Conservation (phyloP, 2,888 invertebrate species). For the Hyles lineata region DNA sequence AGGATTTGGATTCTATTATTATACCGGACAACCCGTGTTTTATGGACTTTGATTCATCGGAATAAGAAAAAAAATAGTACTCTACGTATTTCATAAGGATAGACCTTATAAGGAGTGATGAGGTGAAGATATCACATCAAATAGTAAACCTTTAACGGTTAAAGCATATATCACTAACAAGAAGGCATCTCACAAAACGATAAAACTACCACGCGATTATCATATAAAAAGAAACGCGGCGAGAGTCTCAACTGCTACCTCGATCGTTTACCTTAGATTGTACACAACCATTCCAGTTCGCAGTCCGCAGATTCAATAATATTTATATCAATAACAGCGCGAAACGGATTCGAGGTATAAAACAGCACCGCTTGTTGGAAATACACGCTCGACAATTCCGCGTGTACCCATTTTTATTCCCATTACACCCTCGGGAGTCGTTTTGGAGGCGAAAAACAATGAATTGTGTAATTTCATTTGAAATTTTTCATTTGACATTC, state of each 20-base stretch:
- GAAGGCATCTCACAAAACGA: neutral
- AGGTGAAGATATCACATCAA: neutral
- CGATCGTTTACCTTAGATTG: slow-evolving; percentile 11
- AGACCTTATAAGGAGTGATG: neutral
- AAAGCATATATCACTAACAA: neutral
- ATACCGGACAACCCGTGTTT: no score
- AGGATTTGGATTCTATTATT: no score
- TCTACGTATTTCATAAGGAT: no score
- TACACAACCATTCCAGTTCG: slow-evolving; percentile 12
- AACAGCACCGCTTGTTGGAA: slow-evolving; percentile 25
- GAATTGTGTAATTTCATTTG: slow-evolving; percentile 64
- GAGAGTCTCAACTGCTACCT: slow-evolving; percentile 1
- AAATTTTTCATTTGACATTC: slow-evolving; percentile 66
- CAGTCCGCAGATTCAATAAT: slow-evolving; percentile 23
- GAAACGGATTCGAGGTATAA: slow-evolving; percentile 31
- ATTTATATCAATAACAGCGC: slow-evolving; percentile 31
- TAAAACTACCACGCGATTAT: slow-evolving; percentile 1
- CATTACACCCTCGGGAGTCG: slow-evolving; percentile 54
- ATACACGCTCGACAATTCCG: slow-evolving; percentile 37
- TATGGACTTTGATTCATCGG: no score
- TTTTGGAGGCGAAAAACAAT: slow-evolving; percentile 60
- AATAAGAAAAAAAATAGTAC: no score
- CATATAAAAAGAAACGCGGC: slow-evolving; percentile 1
- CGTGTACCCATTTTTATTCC: slow-evolving; percentile 53
- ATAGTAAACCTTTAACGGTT: neutral